These are phyloP conservation scores for Eilema caniola DNA, from an alignment of 2,888 invertebrate genomes.

Conservation along the genomic window DNA sequence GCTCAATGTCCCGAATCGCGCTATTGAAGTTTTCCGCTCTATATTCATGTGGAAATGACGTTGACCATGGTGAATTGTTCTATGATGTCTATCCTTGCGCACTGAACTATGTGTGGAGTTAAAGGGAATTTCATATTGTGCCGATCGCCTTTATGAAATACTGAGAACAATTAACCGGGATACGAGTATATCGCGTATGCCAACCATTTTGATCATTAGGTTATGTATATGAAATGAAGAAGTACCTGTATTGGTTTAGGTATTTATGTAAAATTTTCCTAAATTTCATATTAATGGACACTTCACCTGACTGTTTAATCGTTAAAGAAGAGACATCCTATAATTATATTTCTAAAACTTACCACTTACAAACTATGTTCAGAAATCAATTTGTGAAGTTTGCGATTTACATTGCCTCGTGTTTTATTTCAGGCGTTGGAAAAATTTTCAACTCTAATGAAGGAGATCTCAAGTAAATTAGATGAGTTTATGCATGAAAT, in stretches of 20 bases:
- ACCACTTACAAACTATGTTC: no score
- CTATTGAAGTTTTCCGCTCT: slow-evolving; percentile 39
- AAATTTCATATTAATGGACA: not conserved
- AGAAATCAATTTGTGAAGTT: not conserved
- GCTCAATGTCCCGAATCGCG: slow-evolving; percentile 46
- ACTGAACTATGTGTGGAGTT: slow-evolving; percentile 70
- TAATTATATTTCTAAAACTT: no score
- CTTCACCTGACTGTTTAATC: not conserved
- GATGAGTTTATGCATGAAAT: slow-evolving; percentile 95
- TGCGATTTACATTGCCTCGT: slow-evolving; percentile 23
- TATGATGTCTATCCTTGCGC: slow-evolving; percentile 79
- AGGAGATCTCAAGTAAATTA: slow-evolving; percentile 94
- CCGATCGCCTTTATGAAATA: slow-evolving; percentile 69
- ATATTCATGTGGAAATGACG: slow-evolving; percentile 5
- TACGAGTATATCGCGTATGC: not conserved
- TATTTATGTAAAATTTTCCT: no score
- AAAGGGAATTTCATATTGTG: slow-evolving; percentile 63
- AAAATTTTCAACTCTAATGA: slow-evolving; percentile 96
- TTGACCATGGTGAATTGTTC: slow-evolving; percentile 43
- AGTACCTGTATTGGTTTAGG: no score
- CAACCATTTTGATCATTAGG: not conserved
- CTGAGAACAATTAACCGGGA: slow-evolving; percentile 59
- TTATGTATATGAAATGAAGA: no score
- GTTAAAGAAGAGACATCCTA: no score
- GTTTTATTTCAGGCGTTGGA: slow-evolving; percentile 92